Evolutionary conservation across 2,888 invertebrate species (phyloP).

Genomic region (Agonum fuliginosum): DNA sequence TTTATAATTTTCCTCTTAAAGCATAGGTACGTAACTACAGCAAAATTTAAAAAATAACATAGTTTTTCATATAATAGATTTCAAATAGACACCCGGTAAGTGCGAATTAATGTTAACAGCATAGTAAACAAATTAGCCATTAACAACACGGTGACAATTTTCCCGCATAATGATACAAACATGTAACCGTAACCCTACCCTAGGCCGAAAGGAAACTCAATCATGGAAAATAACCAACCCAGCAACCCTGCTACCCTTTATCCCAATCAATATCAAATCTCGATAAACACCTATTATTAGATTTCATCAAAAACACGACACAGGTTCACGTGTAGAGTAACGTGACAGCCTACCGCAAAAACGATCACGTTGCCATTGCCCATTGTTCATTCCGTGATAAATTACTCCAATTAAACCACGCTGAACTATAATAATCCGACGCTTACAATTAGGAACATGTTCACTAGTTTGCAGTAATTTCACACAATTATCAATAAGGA

Average conservation of each 20-base stretch:
- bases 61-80: too few species aligned
- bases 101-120: too few species aligned
- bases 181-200: slow-evolving; percentile 23
- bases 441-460: slow-evolving; percentile 11
- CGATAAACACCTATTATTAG: slow-evolving; percentile 29
- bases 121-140: too few species aligned
- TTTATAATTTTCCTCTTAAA: too few species aligned
- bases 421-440: slow-evolving; percentile 13
- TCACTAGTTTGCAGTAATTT: too few species aligned
- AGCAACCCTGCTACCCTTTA: too few species aligned
- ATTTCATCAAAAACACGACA: slow-evolving; percentile 12
- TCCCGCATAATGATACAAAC: slow-evolving; percentile 7
- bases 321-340: slow-evolving; percentile 1
- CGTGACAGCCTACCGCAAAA: slow-evolving; percentile 17
- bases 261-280: slow-evolving; percentile 25
- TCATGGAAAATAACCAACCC: slow-evolving; percentile 25
- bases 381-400: background rate
- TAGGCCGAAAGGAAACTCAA: slow-evolving; percentile 26
- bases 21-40: too few species aligned
- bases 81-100: too few species aligned
- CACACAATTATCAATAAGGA: too few species aligned
- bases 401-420: slow-evolving; percentile 17
- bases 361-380: slow-evolving; percentile 4
- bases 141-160: too few species aligned
- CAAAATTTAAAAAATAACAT: too few species aligned